Percentiles rank a stretch among this genome's conserved stretches.
These are phyloP conservation scores for Uloborus diversus DNA, from an alignment of 1,140 invertebrate species.

Conservation along the genomic window DNA sequence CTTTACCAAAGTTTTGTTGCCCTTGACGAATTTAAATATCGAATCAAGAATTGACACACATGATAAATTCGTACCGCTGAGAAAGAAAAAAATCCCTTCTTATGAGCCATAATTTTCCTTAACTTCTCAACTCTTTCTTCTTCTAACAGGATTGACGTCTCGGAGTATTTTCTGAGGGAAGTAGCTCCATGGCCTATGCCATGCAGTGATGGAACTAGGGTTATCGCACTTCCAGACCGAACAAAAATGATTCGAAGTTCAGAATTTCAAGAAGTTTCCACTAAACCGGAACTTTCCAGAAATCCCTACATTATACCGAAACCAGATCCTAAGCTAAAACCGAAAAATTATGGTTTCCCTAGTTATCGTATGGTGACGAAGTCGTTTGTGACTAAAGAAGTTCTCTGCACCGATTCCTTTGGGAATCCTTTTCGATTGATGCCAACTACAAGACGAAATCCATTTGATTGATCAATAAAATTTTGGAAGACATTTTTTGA, in stretches of 20 bases:
- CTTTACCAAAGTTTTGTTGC: no score
- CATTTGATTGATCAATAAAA: background rate
- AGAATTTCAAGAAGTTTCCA: background rate
- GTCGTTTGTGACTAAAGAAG: background rate
- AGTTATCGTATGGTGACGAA: background rate
- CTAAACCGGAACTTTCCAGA: background rate
- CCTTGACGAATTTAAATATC: no score
- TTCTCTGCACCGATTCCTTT: background rate
- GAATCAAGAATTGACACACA: no score
- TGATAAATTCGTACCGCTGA: no score
- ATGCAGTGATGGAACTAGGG: background rate
- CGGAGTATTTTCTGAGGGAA: background rate
- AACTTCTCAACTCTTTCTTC: background rate
- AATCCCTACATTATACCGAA: background rate
- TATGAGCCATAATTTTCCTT: background rate
- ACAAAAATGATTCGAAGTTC: background rate
- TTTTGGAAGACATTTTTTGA: no score
- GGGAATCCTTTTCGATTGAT: constrained; percentile 4
- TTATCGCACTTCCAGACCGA: background rate
- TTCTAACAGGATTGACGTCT: no score
- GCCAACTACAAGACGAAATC: background rate
- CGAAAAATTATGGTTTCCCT: background rate
- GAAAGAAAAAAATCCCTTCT: background rate
- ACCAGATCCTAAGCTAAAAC: background rate
- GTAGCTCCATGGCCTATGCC: constrained; percentile 28